These are phyloP conservation scores for Sarcophaga subvicina DNA, from an alignment of 2,888 invertebrate genomes.

Conservation along the genomic window DNA sequence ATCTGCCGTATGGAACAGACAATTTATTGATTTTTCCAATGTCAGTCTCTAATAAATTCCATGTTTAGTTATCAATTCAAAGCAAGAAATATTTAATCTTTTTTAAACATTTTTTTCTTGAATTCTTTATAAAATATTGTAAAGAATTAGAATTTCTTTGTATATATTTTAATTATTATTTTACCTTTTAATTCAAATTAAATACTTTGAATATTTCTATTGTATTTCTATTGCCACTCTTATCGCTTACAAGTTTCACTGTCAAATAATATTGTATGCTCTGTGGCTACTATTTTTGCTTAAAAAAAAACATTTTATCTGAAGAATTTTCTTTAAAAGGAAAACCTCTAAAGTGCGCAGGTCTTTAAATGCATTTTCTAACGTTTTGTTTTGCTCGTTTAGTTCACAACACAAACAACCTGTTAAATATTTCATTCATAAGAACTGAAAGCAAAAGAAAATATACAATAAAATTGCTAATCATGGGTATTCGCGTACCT, in stretches of 20 bases:
- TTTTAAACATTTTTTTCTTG: not conserved
- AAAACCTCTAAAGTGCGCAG: constrained; percentile 50
- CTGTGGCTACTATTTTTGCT: constrained; percentile 7
- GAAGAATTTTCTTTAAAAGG: constrained; percentile 22
- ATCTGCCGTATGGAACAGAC: not conserved
- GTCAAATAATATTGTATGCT: constrained; percentile 38
- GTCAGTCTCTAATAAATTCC: not conserved
- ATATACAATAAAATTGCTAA: not conserved
- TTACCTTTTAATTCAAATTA: constrained; percentile 8
- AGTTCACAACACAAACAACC: constrained; percentile 55
- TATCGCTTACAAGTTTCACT: constrained; percentile 24
- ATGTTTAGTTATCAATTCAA: no score
- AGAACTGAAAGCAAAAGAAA: no score
- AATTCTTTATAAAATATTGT: not conserved
- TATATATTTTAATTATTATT: not conserved
- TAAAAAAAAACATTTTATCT: constrained; percentile 1
- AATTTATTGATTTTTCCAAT: constrained; percentile 63
- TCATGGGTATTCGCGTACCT: no score
- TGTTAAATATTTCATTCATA: constrained; percentile 39
- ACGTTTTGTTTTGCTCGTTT: constrained; percentile 56
- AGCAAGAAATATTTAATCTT: not conserved
- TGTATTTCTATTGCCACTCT: not conserved
- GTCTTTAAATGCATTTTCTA: constrained; percentile 27
- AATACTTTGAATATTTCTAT: not conserved
- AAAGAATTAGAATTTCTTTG: not conserved